Conservation (phyloP, 2,888 invertebrate species). For the Brenthis hecate region DNA sequence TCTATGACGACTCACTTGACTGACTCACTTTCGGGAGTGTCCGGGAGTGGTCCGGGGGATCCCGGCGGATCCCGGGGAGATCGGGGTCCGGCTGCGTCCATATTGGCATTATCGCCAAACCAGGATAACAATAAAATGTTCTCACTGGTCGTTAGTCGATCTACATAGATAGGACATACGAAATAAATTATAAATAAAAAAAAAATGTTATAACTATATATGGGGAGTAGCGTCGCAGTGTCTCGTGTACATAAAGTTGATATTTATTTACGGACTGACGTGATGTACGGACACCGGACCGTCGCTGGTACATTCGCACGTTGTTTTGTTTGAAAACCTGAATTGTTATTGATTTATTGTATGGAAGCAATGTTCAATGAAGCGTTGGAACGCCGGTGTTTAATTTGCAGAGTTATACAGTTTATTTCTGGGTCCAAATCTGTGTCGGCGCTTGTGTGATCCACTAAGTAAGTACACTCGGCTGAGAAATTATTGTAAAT, state of each 20-base stretch:
- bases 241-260: conserved; percentile 78
- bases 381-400: conserved; percentile 79
- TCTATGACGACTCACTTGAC: too few species aligned
- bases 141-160: conserved; percentile 51
- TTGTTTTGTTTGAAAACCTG: conserved; percentile 79
- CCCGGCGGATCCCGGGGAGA: neutral
- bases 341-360: conserved; percentile 82
- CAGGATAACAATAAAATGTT: conserved; percentile 7
- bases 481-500: conserved; percentile 74
- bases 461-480: conserved; percentile 49
- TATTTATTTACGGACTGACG: conserved; percentile 75
- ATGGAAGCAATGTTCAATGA: conserved; percentile 82
- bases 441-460: conserved; percentile 61
- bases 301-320: conserved; percentile 66
- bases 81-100: conserved; percentile 7
- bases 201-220: conserved; percentile 70
- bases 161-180: conserved; percentile 80
- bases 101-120: conserved; percentile 14
- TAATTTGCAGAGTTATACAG: conserved; percentile 68
- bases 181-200: conserved; percentile 80
- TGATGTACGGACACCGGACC: conserved; percentile 6
- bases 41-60: neutral
- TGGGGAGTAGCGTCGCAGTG: conserved; percentile 57
- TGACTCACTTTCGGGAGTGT: neutral
- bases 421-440: conserved; percentile 74